phyloP scores from a whole-genome alignment of 2,113 vertebrate genomes.

The Plestiodon gilberti region DNA sequence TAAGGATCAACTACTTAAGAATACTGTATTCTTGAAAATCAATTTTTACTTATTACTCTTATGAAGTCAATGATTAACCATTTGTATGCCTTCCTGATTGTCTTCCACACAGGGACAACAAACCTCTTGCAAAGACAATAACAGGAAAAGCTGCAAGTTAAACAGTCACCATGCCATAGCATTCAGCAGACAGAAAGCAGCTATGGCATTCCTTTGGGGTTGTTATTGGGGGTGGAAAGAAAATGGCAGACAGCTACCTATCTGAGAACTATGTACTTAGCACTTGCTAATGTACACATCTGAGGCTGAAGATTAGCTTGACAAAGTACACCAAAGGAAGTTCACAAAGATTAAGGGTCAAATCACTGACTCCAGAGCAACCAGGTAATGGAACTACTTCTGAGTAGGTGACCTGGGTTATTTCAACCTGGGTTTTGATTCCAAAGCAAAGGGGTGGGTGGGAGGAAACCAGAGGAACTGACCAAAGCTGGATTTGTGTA shows the following conservation, averaged over 20 bases:
- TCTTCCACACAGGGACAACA: constrained; percentile 16
- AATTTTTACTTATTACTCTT: constrained; percentile 25
- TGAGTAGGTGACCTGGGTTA: neutral
- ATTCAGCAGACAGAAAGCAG: neutral
- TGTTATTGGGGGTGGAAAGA: constrained; percentile 1
- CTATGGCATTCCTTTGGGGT: neutral
- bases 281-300: neutral
- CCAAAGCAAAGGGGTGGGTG: constrained; percentile 29
- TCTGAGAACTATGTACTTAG: neutral
- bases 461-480: neutral
- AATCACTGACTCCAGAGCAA: neutral
- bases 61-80: neutral
- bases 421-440: constrained; percentile 8
- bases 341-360: constrained; percentile 23
- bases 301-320: constrained; percentile 19
- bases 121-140: accelerated
- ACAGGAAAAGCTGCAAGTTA: constrained; percentile 27
- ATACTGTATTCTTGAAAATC: neutral
- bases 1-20: constrained; percentile 1
- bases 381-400: neutral
- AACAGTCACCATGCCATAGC: constrained; percentile 8
- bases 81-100: constrained; percentile 31
- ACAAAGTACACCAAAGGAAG: constrained; percentile 17
- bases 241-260: neutral
- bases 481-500: constrained; percentile 16